phyloP scores from a whole-genome alignment of 1,140 invertebrate species.

The Caenorhabditis tropicalis region DNA sequence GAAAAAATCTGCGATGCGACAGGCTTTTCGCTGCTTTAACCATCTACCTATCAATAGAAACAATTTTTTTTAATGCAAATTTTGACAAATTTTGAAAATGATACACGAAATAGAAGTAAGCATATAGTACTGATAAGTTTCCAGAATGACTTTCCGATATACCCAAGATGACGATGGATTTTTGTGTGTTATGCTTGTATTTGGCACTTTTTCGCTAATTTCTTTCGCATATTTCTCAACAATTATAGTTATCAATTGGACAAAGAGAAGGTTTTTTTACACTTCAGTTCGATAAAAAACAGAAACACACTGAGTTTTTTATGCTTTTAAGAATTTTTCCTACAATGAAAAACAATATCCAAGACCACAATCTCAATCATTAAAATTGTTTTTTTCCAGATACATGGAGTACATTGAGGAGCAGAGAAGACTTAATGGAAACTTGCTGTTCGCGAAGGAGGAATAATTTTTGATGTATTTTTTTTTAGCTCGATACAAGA shows the following conservation, averaged over 20 bases:
- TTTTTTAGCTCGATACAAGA: too few species aligned
- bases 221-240: background rate
- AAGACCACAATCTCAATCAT: background rate
- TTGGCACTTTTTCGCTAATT: background rate
- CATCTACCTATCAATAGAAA: too few species aligned
- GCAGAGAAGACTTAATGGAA: background rate
- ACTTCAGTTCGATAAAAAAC: background rate
- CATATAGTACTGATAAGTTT: too few species aligned
- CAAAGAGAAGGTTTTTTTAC: background rate
- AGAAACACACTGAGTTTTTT: background rate
- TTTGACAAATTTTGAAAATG: too few species aligned
- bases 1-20: too few species aligned
- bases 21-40: too few species aligned
- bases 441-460: background rate
- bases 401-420: background rate
- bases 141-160: background rate
- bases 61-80: too few species aligned
- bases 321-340: background rate
- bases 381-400: background rate
- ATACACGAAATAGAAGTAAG: too few species aligned
- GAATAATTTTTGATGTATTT: background rate
- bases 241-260: constrained; percentile 1
- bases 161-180: constrained; percentile 22
- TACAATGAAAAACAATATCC: background rate
- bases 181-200: background rate